Evolutionary conservation across 2,113 vertebrate species (phyloP).

Genomic region (Plotosus lineatus): DNA sequence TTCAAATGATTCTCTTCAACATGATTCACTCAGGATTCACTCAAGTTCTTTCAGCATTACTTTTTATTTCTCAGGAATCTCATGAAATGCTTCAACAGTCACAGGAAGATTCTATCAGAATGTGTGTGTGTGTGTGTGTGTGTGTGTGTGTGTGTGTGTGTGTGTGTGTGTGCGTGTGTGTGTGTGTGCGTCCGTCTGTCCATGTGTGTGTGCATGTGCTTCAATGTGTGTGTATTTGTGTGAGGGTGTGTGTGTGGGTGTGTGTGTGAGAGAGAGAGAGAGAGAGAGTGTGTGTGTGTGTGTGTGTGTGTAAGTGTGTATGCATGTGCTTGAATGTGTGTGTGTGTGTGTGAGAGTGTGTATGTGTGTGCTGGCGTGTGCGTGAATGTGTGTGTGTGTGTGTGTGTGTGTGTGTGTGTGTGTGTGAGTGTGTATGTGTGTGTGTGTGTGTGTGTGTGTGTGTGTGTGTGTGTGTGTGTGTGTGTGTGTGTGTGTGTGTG

Average conservation of each 20-base stretch:
- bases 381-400: conserved; percentile 22
- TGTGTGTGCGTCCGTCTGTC: no score
- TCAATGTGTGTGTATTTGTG: conserved; percentile 25
- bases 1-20: background rate
- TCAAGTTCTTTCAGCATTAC: no score
- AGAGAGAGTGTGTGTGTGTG: conserved; percentile 17
- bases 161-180: background rate
- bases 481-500: conserved; percentile 26
- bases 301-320: conserved; percentile 23
- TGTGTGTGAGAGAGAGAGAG: no score
- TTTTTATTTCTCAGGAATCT: no score
- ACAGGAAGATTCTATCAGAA: background rate
- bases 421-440: conserved; percentile 19
- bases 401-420: background rate
- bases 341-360: conserved; percentile 13
- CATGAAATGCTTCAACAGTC: background rate
- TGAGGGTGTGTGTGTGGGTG: background rate
- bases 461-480: conserved; percentile 6
- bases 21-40: background rate
- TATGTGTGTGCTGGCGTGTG: conserved; percentile 22
- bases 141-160: conserved; percentile 24
- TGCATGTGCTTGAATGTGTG: background rate
- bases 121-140: conserved; percentile 1
- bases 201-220: conserved; percentile 12
- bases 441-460: conserved; percentile 17